phyloP scores from a whole-genome alignment of 2,888 invertebrate genomes.

The Folsomia candida region DNA sequence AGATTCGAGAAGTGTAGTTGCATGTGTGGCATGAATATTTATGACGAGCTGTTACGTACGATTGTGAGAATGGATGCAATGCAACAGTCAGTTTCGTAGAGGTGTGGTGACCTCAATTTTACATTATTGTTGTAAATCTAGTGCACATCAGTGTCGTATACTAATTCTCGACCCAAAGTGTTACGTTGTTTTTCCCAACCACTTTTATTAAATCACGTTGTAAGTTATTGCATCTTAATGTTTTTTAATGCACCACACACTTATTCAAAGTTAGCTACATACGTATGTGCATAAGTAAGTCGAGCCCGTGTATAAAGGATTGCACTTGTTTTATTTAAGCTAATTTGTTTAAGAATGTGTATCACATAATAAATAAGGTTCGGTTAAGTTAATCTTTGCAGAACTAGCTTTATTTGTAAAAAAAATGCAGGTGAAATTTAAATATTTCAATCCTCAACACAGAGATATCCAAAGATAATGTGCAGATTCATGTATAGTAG shows the following conservation, averaged over 20 bases:
- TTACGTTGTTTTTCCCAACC: not conserved
- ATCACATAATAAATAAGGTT: not conserved
- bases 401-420: not conserved
- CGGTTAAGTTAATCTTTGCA: not conserved
- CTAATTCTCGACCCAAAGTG: not conserved
- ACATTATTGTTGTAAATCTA: slow-evolving; percentile 1
- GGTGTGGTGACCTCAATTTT: slow-evolving; percentile 22
- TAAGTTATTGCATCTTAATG: no score
- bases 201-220: not conserved
- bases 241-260: no score
- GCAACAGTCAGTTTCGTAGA: slow-evolving; percentile 2
- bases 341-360: not conserved
- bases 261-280: no score
- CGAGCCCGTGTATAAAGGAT: not conserved
- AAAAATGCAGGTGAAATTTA: not conserved
- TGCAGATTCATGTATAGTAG: not conserved
- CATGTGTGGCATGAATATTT: slow-evolving; percentile 14
- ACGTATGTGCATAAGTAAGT: not conserved
- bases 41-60: not conserved
- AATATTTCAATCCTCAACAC: not conserved
- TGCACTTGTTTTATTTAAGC: no score
- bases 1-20: not conserved
- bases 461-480: slow-evolving; percentile 4
- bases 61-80: slow-evolving; percentile 5
- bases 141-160: not conserved